Evolutionary conservation across 2,888 invertebrate genomes (phyloP), one percentile per base, ranked within the genome.

Genomic region (Tenodera sinensis): DNA sequence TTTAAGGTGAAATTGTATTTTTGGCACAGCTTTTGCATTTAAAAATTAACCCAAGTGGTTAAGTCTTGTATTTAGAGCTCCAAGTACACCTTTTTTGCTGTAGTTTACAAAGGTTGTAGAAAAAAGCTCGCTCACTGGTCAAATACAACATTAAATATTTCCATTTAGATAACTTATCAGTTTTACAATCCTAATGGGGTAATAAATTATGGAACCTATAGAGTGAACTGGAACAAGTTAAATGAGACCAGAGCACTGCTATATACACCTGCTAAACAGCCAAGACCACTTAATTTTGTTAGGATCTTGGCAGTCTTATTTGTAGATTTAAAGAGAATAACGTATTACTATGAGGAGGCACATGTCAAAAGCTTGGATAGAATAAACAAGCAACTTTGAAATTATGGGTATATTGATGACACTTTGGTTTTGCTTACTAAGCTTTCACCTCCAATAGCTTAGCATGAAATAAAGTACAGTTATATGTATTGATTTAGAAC

Each of bases 111-210:
- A 25, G 1, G 54, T 71, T 20, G 4, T 71, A 25, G 15, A 71
- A 71, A 71, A 1, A 71, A 71, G 15, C 3, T 20, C 0, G 25
- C 25, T 42, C 42, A 42, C 42, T 12, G 12, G 9, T 71, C 20
- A 71, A 25, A 71, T 20, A 3, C 25, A 54, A 54, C 54, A 20
- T 71, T 71, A 71, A 71, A 71, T 54, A 15, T 54, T 14, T 54
- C 15, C 14, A 54, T 20, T 54, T 34, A 34, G 3, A 15, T 54
- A 54, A 8, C 15, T 54, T 15, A 71, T 71, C 20, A 71, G 6
- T 14, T 20, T 0, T 15, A 6, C 15, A 71, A 71, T 20, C 20
- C 0, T 15, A 15, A 71, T 15, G 91, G 91, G 89, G 85, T 47
- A 88, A 82, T 54, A 7, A 54, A 15, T 14, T 14, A 54, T 54